phyloP scores from a whole-genome alignment of 2,888 invertebrate genomes.

The Phyllotreta striolata region DNA sequence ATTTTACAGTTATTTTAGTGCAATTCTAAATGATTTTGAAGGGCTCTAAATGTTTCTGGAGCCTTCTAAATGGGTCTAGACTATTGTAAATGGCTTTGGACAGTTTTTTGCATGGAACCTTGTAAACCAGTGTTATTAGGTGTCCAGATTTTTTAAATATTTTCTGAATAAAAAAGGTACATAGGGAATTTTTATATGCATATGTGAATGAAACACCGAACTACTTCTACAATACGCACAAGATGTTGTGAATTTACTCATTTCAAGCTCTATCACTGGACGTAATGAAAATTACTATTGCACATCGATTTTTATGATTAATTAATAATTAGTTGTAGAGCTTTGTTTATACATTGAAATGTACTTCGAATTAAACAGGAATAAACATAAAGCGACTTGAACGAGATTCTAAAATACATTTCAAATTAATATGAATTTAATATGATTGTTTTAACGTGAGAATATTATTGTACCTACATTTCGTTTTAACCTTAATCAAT shows the following conservation, averaged over 20 bases:
- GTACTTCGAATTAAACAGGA: neutral
- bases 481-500: neutral
- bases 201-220: slow-evolving; percentile 11
- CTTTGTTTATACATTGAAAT: slow-evolving; percentile 8
- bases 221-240: slow-evolving; percentile 20
- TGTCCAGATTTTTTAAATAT: slow-evolving; percentile 1
- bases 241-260: slow-evolving; percentile 26
- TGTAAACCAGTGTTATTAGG: no score
- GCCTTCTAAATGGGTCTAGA: no score
- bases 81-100: no score
- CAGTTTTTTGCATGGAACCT: no score
- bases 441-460: slow-evolving; percentile 1
- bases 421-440: slow-evolving; percentile 4
- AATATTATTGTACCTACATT: slow-evolving; percentile 1
- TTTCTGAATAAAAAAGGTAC: neutral
- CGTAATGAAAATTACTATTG: slow-evolving; percentile 30
- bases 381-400: neutral
- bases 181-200: neutral
- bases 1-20: no score
- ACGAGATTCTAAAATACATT: slow-evolving; percentile 2
- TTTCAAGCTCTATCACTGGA: slow-evolving; percentile 34
- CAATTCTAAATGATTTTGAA: no score
- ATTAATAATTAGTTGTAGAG: neutral
- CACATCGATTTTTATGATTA: slow-evolving; percentile 25
- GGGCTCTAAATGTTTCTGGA: no score